Evolutionary conservation across 2,797 vertebrate genomes (phyloP).

Genomic region (Galagoides demidoff): DNA sequence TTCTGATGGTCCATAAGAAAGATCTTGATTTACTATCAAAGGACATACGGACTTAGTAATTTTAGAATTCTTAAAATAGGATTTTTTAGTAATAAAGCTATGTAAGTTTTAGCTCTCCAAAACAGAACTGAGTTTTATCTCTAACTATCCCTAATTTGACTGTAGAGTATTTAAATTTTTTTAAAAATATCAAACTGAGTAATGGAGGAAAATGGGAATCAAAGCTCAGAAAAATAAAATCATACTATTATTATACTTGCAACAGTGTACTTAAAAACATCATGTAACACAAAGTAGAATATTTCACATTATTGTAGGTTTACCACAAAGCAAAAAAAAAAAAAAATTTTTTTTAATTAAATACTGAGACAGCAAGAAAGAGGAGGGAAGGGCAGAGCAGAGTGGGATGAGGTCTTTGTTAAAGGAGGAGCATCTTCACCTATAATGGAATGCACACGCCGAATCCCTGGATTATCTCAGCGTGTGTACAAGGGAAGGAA

Average conservation of each 20-base stretch:
- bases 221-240: not conserved
- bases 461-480: not conserved
- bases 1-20: slow-evolving; percentile 7
- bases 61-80: not conserved
- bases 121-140: not conserved
- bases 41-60: slow-evolving; percentile 22
- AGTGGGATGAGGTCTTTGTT: not conserved
- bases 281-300: not conserved
- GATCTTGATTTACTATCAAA: not conserved
- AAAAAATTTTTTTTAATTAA: not conserved
- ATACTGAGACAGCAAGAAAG: not conserved
- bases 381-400: too few relatives aligned
- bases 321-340: not conserved
- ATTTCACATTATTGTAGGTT: not conserved
- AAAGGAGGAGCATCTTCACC: not conserved
- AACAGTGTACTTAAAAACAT: not conserved
- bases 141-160: slow-evolving; percentile 23
- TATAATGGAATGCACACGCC: not conserved
- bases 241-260: not conserved
- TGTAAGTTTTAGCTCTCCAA: not conserved
- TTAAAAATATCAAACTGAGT: slow-evolving; percentile 50
- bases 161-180: not conserved
- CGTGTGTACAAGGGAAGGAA: not conserved
- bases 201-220: not conserved
- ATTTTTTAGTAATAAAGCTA: slow-evolving; percentile 8